Conservation (phyloP, 2,113 vertebrate species). For the Mesitornis unicolor region DNA sequence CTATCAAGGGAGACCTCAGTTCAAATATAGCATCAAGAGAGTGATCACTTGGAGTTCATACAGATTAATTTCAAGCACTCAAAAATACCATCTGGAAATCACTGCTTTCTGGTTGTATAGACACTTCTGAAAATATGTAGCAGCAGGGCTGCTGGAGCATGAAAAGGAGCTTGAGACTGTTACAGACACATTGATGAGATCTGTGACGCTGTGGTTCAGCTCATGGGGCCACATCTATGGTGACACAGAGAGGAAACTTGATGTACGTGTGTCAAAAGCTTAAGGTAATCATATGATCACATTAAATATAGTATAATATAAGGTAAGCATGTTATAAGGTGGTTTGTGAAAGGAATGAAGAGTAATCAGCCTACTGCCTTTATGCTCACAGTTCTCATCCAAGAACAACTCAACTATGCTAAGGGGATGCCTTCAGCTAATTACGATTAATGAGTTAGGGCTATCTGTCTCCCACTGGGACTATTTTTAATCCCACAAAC, state of each 20-base stretch:
- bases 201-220: not conserved
- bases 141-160: not conserved
- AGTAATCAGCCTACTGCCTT: not conserved
- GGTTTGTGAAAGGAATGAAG: not conserved
- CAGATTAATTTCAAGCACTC: not conserved
- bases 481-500: not conserved
- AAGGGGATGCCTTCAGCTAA: not conserved
- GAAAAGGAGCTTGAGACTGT: not conserved
- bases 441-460: not conserved
- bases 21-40: not conserved
- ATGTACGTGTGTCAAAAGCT: not conserved
- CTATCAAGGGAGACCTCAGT: not conserved
- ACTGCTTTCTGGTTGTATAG: not conserved
- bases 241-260: not conserved
- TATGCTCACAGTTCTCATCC: not conserved
- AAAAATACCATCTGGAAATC: not conserved
- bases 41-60: not conserved
- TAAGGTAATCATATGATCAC: not conserved
- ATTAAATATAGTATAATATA: not conserved
- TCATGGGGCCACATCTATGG: rapidly evolving
- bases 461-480: not conserved
- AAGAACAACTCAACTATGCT: not conserved
- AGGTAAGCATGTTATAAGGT: not conserved
- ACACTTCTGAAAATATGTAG: not conserved
- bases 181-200: not conserved